Evolutionary conservation across 37 sponge, comb jelly and placozoan species (phyloP), one percentile per base, ranked within the genome.

Genomic region (Ianthella basta): DNA sequence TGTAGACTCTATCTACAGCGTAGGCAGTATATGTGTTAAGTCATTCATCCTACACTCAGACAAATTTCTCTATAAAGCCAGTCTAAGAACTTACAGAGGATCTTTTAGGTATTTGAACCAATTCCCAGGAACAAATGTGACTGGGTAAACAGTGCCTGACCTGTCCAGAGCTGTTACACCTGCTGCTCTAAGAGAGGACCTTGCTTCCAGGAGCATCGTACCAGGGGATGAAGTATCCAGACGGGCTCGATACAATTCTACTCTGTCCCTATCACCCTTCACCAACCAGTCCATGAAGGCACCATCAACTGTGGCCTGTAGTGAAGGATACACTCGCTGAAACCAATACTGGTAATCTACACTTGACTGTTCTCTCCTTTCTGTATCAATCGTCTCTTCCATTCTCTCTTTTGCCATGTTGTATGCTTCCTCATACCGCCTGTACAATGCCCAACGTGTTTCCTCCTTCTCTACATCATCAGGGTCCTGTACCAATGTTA

Each of bases 231-330:
- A 74, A 4, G 63, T 44, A 25, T 85, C 86, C 30, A 90, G 27
- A 29, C 82, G 40, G 13, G 73, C 24, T 27, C 56, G 72, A 55
- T 90, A 77, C 30, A 82, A 1, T 25, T 90, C 90, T 2, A 86
- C 78, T 4, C 73, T 82, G 18, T 90, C 90, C 41, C 86, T 90
- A 41, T 90, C 34, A 20, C 90, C 90, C 24, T 81, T 81, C 23
- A 90, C 44, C 20, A 86, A 33, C 90, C 90, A 90, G 13, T 75
- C 87, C 15, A 86, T 86, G 75, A 81, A 90, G 19, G 90, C 90
- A 32, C 87, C 87, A 33, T 85, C 90, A 3, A 89, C 90, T 56
- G 44, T 66, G 2, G 90, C 61, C 30, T 82, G 54, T 56, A 90
- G 60, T 0, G 82, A 30, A 25, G 86, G 83, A 32, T 81, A 86